phyloP scores from a whole-genome alignment of 2,113 vertebrate species.

The human (Homo sapiens) region GRCh38 chr9:7878001-7878500 shows the following conservation, averaged over 20 bases:
- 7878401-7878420: neutral
- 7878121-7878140: neutral
- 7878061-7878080: rapidly evolving
- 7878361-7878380: neutral
- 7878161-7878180: neutral
- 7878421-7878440: neutral
- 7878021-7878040: no score
- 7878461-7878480: neutral
- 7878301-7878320: neutral
- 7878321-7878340: neutral
- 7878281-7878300: neutral
- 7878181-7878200: neutral
- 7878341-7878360: neutral
- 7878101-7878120: neutral
- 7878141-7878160: neutral
- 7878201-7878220: neutral
- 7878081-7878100: neutral
- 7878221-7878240: slow-evolving; percentile 1
- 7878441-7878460: neutral
- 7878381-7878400: neutral
- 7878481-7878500: neutral
- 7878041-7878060: slow-evolving; percentile 9
- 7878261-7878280: neutral
- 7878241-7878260: neutral
- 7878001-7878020: no score